Evolutionary conservation across 2,888 invertebrate genomes (phyloP).

Genomic region (Drosophila sordidapex): DNA sequence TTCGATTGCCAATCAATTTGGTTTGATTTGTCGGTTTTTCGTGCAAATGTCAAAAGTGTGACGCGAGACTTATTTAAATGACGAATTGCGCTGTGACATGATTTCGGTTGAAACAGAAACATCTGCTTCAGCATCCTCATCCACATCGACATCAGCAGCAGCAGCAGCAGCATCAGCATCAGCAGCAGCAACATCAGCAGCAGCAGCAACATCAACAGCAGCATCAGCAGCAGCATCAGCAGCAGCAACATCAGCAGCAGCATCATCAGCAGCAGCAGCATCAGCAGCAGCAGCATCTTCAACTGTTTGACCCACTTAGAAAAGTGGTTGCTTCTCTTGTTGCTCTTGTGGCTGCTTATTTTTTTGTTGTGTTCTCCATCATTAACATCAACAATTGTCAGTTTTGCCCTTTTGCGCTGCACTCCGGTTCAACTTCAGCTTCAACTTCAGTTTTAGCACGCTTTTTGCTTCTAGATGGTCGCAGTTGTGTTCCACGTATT

Average conservation of each 20-base stretch:
- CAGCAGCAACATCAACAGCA: not conserved
- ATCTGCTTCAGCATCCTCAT: constrained; percentile 1
- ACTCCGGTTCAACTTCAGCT: constrained; percentile 1
- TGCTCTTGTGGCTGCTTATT: constrained; percentile 10
- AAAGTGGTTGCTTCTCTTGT: constrained; percentile 20
- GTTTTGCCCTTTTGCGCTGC: constrained; percentile 44
- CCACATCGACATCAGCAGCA: not conserved
- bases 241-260: not conserved
- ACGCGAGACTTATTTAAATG: constrained; percentile 45
- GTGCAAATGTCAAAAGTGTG: constrained; percentile 72
- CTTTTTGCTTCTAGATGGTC: constrained; percentile 17
- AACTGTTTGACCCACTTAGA: constrained; percentile 50
- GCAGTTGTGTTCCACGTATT: not conserved
- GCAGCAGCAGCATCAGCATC: not conserved
- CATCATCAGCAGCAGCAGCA: constrained; percentile 4
- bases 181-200: not conserved
- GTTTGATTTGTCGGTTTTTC: constrained; percentile 32
- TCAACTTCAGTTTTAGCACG: constrained; percentile 7
- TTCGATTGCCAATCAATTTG: constrained; percentile 19
- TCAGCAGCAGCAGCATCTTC: not conserved
- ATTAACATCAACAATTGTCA: constrained; percentile 31
- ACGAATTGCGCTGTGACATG: constrained; percentile 56
- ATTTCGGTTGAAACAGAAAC: constrained; percentile 18
- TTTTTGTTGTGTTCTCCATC: constrained; percentile 6
- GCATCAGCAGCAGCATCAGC: not conserved